These are phyloP conservation scores for Muscina levida DNA, from an alignment of 2,888 invertebrate species.

Conservation along the genomic window DNA sequence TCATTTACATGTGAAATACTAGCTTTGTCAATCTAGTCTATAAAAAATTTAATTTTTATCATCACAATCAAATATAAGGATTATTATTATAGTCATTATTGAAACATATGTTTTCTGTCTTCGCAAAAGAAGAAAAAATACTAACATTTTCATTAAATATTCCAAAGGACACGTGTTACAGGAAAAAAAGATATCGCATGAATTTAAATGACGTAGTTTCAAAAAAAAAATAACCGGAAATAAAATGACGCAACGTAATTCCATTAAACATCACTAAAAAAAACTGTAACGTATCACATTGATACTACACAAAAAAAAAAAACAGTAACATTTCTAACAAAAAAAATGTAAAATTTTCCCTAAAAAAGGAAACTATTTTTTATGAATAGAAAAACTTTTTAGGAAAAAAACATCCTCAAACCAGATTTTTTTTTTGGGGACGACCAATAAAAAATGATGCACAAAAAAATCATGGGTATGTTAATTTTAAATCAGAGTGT, in stretches of 20 bases:
- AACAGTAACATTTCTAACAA: neutral
- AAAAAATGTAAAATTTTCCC: neutral
- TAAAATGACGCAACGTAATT: constrained; percentile 12
- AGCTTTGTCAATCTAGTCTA: too few species aligned
- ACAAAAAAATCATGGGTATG: constrained; percentile 30
- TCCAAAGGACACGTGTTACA: constrained; percentile 38
- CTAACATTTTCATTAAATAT: neutral
- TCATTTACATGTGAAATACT: too few species aligned
- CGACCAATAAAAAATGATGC: constrained; percentile 28
- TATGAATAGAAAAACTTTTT: neutral
- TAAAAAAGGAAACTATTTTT: constrained; percentile 9
- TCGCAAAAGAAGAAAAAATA: neutral
- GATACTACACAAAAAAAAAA: too few species aligned
- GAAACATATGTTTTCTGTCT: neutral
- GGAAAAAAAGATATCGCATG: constrained; percentile 8
- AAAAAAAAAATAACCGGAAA: constrained; percentile 22
- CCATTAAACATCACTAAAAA: constrained; percentile 14
- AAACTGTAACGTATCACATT: constrained; percentile 7
- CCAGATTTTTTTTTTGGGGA: constrained; percentile 15
- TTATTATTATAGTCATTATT: neutral
- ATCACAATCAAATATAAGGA: too few species aligned
- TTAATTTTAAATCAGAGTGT: constrained; percentile 46
- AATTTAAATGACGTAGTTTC: too few species aligned
- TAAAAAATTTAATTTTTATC: too few species aligned
- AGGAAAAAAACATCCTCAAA: constrained; percentile 26